These are phyloP conservation scores for Poecilobothrus nobilitatus DNA, from an alignment of 2,888 invertebrate genomes.

Conservation along the genomic window DNA sequence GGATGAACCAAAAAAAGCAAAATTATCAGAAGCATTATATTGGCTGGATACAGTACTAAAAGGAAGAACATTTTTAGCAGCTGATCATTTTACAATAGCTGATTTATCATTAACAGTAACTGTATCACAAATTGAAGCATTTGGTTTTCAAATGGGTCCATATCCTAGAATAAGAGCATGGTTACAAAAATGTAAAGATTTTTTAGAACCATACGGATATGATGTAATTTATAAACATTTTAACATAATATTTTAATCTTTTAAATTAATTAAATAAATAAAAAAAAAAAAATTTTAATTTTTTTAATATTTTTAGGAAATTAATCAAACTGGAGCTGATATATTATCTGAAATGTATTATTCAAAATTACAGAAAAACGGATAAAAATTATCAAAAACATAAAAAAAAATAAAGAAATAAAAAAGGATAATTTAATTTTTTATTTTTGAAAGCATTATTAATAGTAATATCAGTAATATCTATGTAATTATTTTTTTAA, in stretches of 20 bases:
- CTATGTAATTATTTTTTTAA: too few species aligned
- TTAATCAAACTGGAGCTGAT: constrained; percentile 53
- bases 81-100: constrained; percentile 46
- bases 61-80: constrained; percentile 51
- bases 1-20: constrained; percentile 45
- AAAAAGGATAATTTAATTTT: too few species aligned
- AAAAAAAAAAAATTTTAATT: too few species aligned
- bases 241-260: too few species aligned
- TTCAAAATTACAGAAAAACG: constrained; percentile 37
- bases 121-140: constrained; percentile 43
- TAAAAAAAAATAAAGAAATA: too few species aligned
- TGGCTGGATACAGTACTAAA: constrained; percentile 50
- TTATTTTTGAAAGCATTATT: too few species aligned
- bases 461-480: too few species aligned
- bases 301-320: constrained; percentile 35
- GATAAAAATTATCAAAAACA: background rate
- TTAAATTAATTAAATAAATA: too few species aligned
- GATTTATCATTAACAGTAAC: constrained; percentile 40
- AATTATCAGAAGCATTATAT: constrained; percentile 49
- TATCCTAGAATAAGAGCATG: constrained; percentile 51
- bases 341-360: constrained; percentile 50
- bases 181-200: constrained; percentile 57
- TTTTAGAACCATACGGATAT: constrained; percentile 58
- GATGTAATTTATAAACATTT: constrained; percentile 39
- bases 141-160: constrained; percentile 47